Evolutionary conservation across 2,888 invertebrate genomes (phyloP).

Genomic region (Luperina testacea): DNA sequence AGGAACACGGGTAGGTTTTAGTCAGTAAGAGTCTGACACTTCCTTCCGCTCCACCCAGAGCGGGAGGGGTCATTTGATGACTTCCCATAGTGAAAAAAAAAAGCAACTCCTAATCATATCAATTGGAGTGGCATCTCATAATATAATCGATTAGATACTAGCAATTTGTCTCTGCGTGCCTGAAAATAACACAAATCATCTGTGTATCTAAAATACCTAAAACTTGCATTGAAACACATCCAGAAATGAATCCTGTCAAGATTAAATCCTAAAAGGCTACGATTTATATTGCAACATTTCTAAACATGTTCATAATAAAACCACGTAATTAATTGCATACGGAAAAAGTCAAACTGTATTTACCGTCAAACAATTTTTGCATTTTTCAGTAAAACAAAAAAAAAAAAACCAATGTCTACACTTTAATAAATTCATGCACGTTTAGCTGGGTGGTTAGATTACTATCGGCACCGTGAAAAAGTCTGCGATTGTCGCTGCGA

Average conservation of each 20-base stretch:
- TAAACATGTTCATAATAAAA: not conserved
- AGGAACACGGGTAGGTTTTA: too few species aligned
- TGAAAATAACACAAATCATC: not conserved
- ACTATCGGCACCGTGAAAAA: constrained; percentile 66
- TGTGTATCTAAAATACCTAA: not conserved
- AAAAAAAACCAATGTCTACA: constrained; percentile 13
- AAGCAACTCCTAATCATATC: too few species aligned
- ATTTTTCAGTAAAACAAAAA: constrained; percentile 1
- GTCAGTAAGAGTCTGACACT: too few species aligned
- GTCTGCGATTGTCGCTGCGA: constrained; percentile 72
- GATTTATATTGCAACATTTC: not conserved
- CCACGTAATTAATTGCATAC: not conserved
- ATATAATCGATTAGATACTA: not conserved
- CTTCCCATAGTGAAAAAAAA: too few species aligned
- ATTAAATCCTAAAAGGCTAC: not conserved
- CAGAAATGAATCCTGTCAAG: not conserved
- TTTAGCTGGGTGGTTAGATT: constrained; percentile 67
- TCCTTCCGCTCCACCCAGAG: too few species aligned
- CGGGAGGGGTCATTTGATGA: too few species aligned
- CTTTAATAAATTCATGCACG: constrained; percentile 35
- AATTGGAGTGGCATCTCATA: too few species aligned
- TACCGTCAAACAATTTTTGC: not conserved
- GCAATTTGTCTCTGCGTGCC: not conserved
- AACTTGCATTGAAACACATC: not conserved
- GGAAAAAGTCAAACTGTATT: constrained; percentile 13